These are phyloP conservation scores for Noctua fimbriata DNA, from an alignment of 2,888 invertebrate genomes.

Conservation along the genomic window DNA sequence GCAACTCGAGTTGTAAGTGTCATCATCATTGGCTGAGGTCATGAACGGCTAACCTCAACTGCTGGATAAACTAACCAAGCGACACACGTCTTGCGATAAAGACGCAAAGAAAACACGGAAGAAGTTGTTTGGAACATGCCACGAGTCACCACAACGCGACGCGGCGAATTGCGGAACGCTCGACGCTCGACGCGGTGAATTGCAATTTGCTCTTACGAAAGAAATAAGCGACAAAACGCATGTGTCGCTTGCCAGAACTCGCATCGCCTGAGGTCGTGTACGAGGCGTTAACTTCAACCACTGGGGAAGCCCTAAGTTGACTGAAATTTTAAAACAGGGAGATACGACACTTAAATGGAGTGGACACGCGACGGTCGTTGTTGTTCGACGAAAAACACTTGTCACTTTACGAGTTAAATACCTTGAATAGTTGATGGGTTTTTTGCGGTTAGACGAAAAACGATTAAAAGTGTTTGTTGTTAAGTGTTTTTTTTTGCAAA, in stretches of 20 bases:
- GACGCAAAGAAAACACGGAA: neutral
- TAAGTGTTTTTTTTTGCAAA: neutral
- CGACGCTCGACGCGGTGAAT: too few relatives aligned
- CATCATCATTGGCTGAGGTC: neutral
- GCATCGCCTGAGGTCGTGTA: neutral
- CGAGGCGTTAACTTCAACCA: neutral
- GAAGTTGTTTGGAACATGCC: neutral
- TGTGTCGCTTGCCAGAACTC: neutral
- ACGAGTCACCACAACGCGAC: neutral
- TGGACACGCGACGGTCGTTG: conserved; percentile 29
- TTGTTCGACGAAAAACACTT: conserved; percentile 16
- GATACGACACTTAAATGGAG: conserved; percentile 26
- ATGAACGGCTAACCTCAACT: neutral
- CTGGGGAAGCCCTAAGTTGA: conserved; percentile 63
- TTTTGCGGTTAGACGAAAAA: neutral
- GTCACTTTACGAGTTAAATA: neutral
- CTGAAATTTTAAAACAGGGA: conserved; percentile 56
- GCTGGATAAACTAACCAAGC: neutral
- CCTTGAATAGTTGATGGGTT: conserved; percentile 2
- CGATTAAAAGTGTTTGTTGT: neutral
- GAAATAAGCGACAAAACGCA: neutral
- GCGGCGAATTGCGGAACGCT: too few relatives aligned
- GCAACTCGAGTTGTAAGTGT: neutral
- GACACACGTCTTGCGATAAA: neutral
- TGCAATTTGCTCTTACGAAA: neutral